Conservation (phyloP, 2,113 vertebrate genomes). For the Calonectris borealis region DNA sequence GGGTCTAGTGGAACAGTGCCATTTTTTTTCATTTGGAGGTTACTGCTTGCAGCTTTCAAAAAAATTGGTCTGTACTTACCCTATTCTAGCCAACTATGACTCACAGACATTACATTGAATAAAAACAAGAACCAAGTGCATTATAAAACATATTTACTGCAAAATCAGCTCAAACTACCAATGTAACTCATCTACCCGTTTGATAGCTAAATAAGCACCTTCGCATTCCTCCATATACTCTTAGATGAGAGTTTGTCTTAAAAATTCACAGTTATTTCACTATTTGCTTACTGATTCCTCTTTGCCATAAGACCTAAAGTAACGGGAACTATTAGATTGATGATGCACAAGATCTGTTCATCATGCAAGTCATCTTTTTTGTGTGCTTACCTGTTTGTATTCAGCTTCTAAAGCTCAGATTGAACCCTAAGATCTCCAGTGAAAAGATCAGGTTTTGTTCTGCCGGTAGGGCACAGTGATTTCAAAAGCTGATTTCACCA, state of each 20-base stretch:
- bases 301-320: not conserved
- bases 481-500: not conserved
- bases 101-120: too few species aligned
- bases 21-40: not conserved
- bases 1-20: not conserved
- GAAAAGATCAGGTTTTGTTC: not conserved
- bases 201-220: not conserved
- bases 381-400: not conserved
- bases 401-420: not conserved
- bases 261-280: not conserved
- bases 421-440: not conserved
- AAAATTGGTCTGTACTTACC: too few species aligned
- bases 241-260: not conserved
- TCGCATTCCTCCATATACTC: not conserved
- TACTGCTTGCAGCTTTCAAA: too few species aligned
- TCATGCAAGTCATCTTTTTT: not conserved
- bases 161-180: not conserved
- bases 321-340: not conserved
- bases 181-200: not conserved
- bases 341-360: not conserved
- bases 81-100: too few species aligned
- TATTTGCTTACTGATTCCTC: not conserved
- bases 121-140: too few species aligned
- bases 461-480: not conserved
- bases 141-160: too few species aligned